Base-by-base conservation (phyloP, 2,113 vertebrate species). In the Hemiprocne comata region DNA sequence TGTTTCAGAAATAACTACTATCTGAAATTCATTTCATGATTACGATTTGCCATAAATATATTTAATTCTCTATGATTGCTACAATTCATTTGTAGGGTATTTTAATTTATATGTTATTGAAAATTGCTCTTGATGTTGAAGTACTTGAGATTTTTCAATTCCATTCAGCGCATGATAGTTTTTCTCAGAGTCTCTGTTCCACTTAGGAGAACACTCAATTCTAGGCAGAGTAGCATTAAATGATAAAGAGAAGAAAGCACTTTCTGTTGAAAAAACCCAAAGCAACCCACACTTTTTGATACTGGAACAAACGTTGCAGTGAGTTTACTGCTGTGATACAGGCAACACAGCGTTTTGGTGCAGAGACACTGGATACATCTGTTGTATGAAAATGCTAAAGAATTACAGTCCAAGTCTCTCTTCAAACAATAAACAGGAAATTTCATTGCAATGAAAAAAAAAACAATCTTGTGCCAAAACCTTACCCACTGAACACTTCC, bases 11-110 rank as follows among this genome's bases (percentile, higher is more conserved):
- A 54, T 83, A 71, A 34, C 8, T 11, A 51, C 20, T 33, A 72
- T n/a, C 31, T 66, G 78, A 85, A 78, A 85, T 80, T 79, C 33
- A 87, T 95, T 96, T 94, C 13, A 48, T 60, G 26, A 67, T 34
- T 65, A 60, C 50, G 61, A 13, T 85, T 85, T 95, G 29, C 38
- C 40, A 72, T 19, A 7, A 60, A 26, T 75, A 36, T 86, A 65
- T 87, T 90, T 95, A 94, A 70, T 93, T 97, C 55, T 19, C 26
- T 86, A 13, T 34, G 36, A 55, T 54, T 91, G 72, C 67, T 78
- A 57, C 55, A 76, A 86, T 93, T 85, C 6, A 6, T 89, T 95
- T 73, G 4, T 50, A 58, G 25, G 66, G 40, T 64, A 50, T 94
- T 93, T 92, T 87, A 85, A 87, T 91, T 74, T 78, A 34, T 57